Evolutionary conservation across 1,140 invertebrate genomes (phyloP), one percentile per base, ranked within the genome.

Genomic region (Drosophila murphyi): DNA sequence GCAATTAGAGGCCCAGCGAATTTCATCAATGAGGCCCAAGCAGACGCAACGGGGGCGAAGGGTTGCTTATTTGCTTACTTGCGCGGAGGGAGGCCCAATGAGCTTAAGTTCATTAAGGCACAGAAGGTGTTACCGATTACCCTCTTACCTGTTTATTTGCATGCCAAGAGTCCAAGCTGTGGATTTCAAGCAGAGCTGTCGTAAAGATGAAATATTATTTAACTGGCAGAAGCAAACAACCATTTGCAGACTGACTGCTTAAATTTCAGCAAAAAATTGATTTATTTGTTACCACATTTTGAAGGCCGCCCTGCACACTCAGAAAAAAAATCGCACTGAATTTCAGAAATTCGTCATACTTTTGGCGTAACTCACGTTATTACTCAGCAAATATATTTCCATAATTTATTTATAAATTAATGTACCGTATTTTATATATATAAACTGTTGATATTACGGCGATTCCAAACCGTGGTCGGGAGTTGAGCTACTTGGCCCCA

Each of bases 41-140:
- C 43, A 39, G 45, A 41, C 37, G 59, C 3, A 35, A 47, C 37
- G 10, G 7, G n/a, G 31, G 3, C 52, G 6, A 79, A 82, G 65
- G 80, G 82, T 76, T 74, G 54, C 51, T 37, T 10, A 62, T 39
- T 45, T 12, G 45, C 50, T 63, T n/a, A n/a, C 41, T 6, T 48
- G 10, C 20, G 3, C 52, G 6, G 76, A 82, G 65, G 80, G 82
- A 72, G 71, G 54, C 62, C 37, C 28, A n/a, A 39, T 32, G 54
- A 43, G 50, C 32, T 28, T 37, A 52, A 57, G 20, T 71, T 80
- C 73, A 85, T 88, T 83, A 89, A 65, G 77, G 57, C 55, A 57
- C 54, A 70, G 67, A 86, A 87, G 82, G 78, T 87, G 63, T 67
- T 87, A 51, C 31, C 77, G 47, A 79, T 76, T 80, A 32, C 67